These are phyloP conservation scores for Sarcophilus harrisii DNA, from an alignment of 2,797 vertebrate genomes.

Conservation along the genomic window DNA sequence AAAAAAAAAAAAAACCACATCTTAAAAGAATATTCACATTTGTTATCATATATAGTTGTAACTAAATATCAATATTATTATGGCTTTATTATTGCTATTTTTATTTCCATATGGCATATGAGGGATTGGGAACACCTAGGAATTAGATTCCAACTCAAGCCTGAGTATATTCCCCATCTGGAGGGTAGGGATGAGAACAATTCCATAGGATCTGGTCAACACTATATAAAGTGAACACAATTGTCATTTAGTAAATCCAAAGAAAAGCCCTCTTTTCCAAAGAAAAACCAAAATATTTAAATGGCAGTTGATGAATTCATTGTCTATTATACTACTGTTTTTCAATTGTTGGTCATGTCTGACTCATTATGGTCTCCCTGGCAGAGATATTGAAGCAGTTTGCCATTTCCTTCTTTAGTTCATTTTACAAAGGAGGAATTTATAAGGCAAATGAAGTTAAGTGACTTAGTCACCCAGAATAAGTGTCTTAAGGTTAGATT, in stretches of 20 bases:
- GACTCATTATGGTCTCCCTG: not conserved
- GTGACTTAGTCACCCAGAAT: not conserved
- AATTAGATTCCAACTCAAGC: not conserved
- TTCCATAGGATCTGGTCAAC: not conserved
- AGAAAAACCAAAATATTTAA: not conserved
- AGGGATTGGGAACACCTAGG: not conserved
- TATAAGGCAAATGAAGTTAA: not conserved
- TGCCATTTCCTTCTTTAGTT: not conserved
- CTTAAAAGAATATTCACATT: not conserved
- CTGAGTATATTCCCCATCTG: not conserved
- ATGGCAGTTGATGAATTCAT: constrained; percentile 16
- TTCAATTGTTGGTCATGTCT: not conserved
- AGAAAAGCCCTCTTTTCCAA: not conserved
- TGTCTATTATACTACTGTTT: not conserved
- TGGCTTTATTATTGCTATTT: not conserved
- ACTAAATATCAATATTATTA: not conserved
- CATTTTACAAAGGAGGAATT: not conserved
- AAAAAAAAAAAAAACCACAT: no score
- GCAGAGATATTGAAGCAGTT: not conserved
- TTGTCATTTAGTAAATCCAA: not conserved
- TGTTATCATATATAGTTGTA: not conserved
- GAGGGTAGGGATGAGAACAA: constrained; percentile 2
- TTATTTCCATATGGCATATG: not conserved
- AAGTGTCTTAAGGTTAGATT: not conserved
- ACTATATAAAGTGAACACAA: not conserved